Evolutionary conservation across 2,797 vertebrate species (phyloP).

Genomic region (Malurus leucopterus): DNA sequence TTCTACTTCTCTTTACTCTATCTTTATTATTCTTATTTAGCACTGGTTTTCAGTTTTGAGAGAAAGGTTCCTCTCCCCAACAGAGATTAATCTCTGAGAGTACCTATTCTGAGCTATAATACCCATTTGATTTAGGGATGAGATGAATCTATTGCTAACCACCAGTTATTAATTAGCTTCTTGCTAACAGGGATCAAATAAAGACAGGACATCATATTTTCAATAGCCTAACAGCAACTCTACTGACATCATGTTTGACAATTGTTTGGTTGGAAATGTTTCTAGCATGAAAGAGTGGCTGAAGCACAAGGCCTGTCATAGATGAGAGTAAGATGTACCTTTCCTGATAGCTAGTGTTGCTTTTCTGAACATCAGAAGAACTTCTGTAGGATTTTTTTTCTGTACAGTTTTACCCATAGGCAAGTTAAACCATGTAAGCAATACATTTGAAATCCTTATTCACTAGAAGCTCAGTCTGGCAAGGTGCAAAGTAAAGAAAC

Average conservation of each 20-base stretch:
- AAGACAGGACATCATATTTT: neutral
- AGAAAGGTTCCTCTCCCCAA: neutral
- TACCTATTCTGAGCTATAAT: neutral
- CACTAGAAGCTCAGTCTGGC: neutral
- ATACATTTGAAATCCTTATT: neutral
- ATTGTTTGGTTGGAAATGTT: neutral
- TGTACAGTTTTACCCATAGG: neutral
- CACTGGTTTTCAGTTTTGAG: neutral
- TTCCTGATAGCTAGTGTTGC: neutral
- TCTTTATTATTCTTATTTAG: neutral
- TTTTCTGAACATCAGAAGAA: neutral
- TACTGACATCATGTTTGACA: neutral
- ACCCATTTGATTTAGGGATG: neutral
- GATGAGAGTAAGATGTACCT: neutral
- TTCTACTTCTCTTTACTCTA: neutral
- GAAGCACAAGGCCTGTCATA: neutral
- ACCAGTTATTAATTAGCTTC: neutral
- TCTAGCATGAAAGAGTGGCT: neutral
- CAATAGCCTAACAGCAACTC: neutral
- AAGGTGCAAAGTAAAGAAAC: neutral
- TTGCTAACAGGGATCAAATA: neutral
- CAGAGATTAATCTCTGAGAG: neutral
- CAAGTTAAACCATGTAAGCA: neutral
- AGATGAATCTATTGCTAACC: neutral
- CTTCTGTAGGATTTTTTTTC: neutral